phyloP scores from a whole-genome alignment of 2,888 invertebrate species.

The Andrena praecox region DNA sequence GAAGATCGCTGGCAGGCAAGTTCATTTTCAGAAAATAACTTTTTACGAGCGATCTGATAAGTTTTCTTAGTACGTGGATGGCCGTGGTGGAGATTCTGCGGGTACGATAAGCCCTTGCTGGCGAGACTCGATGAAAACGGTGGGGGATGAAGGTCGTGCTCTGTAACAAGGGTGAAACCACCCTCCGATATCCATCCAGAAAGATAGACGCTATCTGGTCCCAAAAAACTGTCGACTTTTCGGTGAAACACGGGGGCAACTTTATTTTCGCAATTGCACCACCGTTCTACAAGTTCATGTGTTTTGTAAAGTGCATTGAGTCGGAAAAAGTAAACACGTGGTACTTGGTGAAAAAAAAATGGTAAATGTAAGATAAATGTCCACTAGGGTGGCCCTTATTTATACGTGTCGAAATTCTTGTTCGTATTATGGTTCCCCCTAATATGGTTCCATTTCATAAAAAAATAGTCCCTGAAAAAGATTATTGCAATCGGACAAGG shows the following conservation, averaged over 20 bases:
- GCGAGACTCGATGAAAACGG: slow-evolving; percentile 54
- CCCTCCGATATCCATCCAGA: slow-evolving; percentile 42
- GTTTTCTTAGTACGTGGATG: slow-evolving; percentile 57
- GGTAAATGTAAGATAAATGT: too few species aligned
- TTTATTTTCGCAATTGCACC: neutral
- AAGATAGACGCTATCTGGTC: slow-evolving; percentile 1
- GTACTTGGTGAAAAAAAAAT: too few species aligned
- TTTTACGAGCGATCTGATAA: slow-evolving; percentile 77
- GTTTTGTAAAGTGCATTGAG: too few species aligned
- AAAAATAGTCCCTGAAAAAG: too few species aligned
- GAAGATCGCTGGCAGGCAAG: slow-evolving; percentile 51
- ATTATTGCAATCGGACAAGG: too few species aligned
- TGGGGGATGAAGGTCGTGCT: slow-evolving; percentile 56
- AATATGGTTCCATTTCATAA: too few species aligned
- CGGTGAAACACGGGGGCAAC: neutral
- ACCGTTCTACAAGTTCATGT: too few species aligned
- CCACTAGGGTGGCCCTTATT: too few species aligned
- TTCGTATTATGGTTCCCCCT: too few species aligned
- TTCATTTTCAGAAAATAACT: slow-evolving; percentile 77
- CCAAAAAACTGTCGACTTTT: neutral
- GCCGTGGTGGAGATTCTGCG: slow-evolving; percentile 60
- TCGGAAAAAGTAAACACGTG: too few species aligned
- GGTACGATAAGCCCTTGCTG: slow-evolving; percentile 68
- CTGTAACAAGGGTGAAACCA: slow-evolving; percentile 54
- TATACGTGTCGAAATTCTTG: too few species aligned